A percentile compares a stretch with the other conserved stretches of the same genome.
Conservation (phyloP, 2,797 vertebrate genomes). For the Platalea minor region DNA sequence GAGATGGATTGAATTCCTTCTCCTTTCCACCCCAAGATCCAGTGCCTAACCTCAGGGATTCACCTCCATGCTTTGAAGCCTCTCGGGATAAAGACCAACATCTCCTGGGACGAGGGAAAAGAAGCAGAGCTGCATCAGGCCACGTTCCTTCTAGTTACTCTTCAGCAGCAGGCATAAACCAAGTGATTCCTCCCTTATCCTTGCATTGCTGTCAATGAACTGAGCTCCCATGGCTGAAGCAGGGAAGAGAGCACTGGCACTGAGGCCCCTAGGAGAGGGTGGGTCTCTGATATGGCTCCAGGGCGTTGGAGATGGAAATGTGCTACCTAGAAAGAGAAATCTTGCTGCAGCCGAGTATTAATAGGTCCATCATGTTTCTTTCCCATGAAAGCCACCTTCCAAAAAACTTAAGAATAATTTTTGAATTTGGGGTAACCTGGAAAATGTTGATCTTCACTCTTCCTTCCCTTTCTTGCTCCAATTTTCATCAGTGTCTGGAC, state of each 20-base stretch:
- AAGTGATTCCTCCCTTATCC: neutral
- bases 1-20: neutral
- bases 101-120: neutral
- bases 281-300: neutral
- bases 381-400: neutral
- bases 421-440: neutral
- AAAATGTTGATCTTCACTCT: neutral
- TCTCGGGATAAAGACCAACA: neutral
- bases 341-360: neutral
- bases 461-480: neutral
- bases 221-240: neutral
- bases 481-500: neutral
- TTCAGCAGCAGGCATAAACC: neutral
- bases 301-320: neutral
- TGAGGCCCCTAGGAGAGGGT: no score
- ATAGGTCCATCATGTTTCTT: neutral
- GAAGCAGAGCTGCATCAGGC: neutral
- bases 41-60: neutral
- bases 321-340: neutral
- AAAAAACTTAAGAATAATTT: neutral
- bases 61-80: neutral
- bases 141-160: neutral
- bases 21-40: neutral
- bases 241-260: neutral
- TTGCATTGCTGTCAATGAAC: rapidly evolving